Conservation (phyloP, 2,888 invertebrate species). For the Thalpophila matura region DNA sequence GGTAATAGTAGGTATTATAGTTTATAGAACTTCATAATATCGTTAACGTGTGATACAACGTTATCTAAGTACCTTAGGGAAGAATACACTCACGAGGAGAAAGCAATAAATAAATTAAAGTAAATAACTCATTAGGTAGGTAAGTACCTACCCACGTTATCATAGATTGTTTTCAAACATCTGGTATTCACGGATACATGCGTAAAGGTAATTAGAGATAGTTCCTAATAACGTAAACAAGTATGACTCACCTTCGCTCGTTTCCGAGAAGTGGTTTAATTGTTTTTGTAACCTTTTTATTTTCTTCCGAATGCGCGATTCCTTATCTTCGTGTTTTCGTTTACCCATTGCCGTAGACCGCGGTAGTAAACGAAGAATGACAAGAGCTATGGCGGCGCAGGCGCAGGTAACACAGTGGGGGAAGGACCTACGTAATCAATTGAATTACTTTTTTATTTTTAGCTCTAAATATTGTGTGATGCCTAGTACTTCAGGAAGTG, state of each 20-base stretch:
- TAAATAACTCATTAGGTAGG: too few relatives aligned
- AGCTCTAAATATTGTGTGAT: slow-evolving; percentile 8
- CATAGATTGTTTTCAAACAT: background rate
- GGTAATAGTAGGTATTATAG: background rate
- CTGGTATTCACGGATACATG: background rate
- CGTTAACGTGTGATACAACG: background rate
- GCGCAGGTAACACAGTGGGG: slow-evolving; percentile 5
- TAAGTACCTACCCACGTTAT: too few relatives aligned
- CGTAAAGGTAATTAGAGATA: background rate
- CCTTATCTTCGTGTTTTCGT: too few relatives aligned
- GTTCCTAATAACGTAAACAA: too few relatives aligned
- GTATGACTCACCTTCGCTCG: slow-evolving; percentile 6
- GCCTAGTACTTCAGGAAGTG: slow-evolving; percentile 11
- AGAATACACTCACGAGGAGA: background rate
- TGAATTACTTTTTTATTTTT: slow-evolving; percentile 2
- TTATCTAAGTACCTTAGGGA: background rate
- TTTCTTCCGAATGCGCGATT: slow-evolving; percentile 5
- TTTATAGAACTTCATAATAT: background rate
- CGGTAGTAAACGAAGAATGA: slow-evolving; percentile 1
- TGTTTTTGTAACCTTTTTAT: slow-evolving; percentile 2
- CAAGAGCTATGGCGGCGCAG: background rate
- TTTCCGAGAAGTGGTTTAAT: slow-evolving; percentile 1
- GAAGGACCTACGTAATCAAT: too few relatives aligned
- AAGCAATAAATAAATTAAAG: background rate
- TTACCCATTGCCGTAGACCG: background rate